Base-by-base conservation (phyloP, 2,888 invertebrate species). In the Limnephilus marmoratus region DNA sequence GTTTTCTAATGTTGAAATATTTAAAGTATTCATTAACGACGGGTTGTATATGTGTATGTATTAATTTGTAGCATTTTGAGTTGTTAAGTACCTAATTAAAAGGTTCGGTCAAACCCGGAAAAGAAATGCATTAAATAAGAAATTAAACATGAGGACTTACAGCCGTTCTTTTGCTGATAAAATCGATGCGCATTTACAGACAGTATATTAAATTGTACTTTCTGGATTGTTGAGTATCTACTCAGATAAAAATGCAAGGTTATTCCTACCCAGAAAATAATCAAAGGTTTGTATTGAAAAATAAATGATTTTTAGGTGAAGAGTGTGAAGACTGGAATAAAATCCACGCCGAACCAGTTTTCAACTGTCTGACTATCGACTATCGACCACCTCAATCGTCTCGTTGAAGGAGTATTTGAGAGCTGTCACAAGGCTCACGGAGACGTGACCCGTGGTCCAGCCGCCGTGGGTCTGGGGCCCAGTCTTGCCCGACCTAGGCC, bases 401-500 rank as follows among this genome's bases (percentile, higher is more conserved):
- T n/a, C 24, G 24, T 68, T 24, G 68, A n/a, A 68, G 68, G 68
- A 68, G 24, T 68, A 24, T 68, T 68, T 68, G 68, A 68, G 68
- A 24, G 68, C 68, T 68, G 68, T 68, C 68, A 68, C 68, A 24
- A 7, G n/a, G 5, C 68, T 24, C 9, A 24, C 24, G 24, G 68
- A 68, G 68, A 68, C 68, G 68, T 68, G 68, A 68, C 68, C 68
- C 68, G 5, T n/a, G 68, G 68, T 24, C 68, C 68, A 68, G 68
- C 68, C 68, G 1, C 68, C 68, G 68, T 24, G 53, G 53, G 53
- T 53, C 53, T 18, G 29, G 29, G 82, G n/a, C 11, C 49, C 85
- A 45, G 49, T 18, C 29, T 45, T 86, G 85, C 29, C n/a, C n/a
- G 85, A 86, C 87, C 87, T 68, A 31, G 49, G 53, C 49, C 49